Base-by-base conservation (phyloP, 2,113 vertebrate genomes). In the Tinamus guttatus region DNA sequence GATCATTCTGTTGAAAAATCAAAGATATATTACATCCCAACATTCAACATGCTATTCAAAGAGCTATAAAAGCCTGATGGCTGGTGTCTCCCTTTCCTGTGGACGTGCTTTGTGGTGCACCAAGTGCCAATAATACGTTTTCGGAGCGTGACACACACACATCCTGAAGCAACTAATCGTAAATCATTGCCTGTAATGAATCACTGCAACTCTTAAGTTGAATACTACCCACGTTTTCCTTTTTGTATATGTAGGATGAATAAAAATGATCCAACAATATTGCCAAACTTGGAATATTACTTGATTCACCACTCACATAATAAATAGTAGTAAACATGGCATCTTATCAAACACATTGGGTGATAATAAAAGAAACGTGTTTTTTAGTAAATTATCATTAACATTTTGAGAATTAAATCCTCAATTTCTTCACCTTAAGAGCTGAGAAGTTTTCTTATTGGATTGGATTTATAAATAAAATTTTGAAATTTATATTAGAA, bases 11-110 rank as follows among this genome's bases (percentile, higher is more conserved):
- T 49, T 71, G 83, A 92, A 86, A 89, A 93, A 56, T 77, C 49
- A 70, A 85, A 90, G 70, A 84, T 79, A 78, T 64, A 93, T 73
- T 79, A 95, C 13, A 89, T 89, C 12, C 32, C 62, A 90, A 56
- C 30, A 92, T 62, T 93, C 52, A 40, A 9, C 73, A 93, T 51
- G 28, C 41, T 92, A 76, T 89, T 80, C 76, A 84, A 97, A 96
- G 62, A 69, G 56, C 21, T 96, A 81, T 60, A 85, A 93, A 96
- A 74, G 41, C 18, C 82, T 80, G 89, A n/a, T 85, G 52, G 95
- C 20, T 85, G 32, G 36, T 79, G 76, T 71, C 45, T 87, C 24
- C 74, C 36, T 93, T 92, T 76, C 65, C 65, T 76, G 56, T 93
- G 51, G 81, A 85, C 54, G 51, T 36, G 62, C 74, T 90, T 81